Percentiles rank a stretch among this genome's conserved stretches.
These are phyloP conservation scores for Baronia brevicornis DNA, from an alignment of 2,888 invertebrate genomes.

Conservation along the genomic window DNA sequence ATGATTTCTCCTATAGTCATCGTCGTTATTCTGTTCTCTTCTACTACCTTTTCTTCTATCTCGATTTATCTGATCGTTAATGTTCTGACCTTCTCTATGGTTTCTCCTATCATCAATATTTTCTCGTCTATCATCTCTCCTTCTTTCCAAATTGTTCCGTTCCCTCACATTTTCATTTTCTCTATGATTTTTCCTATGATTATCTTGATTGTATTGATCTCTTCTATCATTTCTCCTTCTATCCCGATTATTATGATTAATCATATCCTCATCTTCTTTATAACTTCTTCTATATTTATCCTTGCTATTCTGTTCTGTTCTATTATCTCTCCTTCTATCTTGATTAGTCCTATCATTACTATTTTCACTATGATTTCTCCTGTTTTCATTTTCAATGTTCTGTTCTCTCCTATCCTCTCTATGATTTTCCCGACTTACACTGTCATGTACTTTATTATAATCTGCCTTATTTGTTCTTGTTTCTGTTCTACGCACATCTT, in stretches of 20 bases:
- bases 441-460: too few relatives aligned
- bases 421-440: too few relatives aligned
- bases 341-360: conserved; percentile 5
- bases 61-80: conserved; percentile 8
- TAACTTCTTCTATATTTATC: conserved; percentile 23
- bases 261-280: conserved; percentile 16
- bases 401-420: conserved; percentile 17
- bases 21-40: conserved; percentile 7
- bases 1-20: conserved; percentile 14
- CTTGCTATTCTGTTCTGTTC: conserved; percentile 5
- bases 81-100: conserved; percentile 16
- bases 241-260: too few relatives aligned
- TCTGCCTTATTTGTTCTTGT: conserved; percentile 30
- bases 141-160: conserved; percentile 2
- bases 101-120: conserved; percentile 14
- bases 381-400: conserved; percentile 17
- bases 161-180: too few relatives aligned
- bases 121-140: conserved; percentile 16
- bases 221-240: conserved; percentile 17
- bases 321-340: conserved; percentile 17
- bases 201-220: conserved; percentile 16
- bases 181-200: conserved; percentile 19
- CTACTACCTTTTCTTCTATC: conserved; percentile 16
- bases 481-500: conserved; percentile 44
- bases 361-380: conserved; percentile 18